Base-by-base conservation (phyloP, 2,888 invertebrate species). In the Neria commutata region DNA sequence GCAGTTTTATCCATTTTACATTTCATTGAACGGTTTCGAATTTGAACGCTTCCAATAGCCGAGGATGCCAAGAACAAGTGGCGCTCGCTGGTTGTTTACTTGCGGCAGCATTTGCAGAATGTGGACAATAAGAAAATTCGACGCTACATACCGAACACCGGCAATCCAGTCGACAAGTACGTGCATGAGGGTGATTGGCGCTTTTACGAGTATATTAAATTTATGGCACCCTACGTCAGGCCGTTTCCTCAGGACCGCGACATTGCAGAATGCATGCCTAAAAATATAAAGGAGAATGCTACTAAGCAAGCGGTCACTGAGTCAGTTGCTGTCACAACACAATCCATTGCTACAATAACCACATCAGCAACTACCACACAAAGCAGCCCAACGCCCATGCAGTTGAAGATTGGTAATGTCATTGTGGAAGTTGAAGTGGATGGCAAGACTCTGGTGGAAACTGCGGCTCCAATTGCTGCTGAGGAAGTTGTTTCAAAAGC, bases 31-130 rank as follows among this genome's bases (percentile, higher is more conserved):
- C 8, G 37, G 4, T 37, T n/a, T n/a, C n/a, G n/a, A 37, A 37
- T 37, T 5, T 37, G 3, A 11, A 37, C n/a, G 8, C 5, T 21
- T 19, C 5, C 49, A 58, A 45, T 29, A 67, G 66, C 62, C 19
- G 62, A 66, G 47, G 61, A 62, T 8, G 66, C 66, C 8, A 64
- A 62, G 54, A 58, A 34, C 1, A 64, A 64, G 42, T 67, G 67
- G 67, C 63, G 64, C 17, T 58, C 59, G 0, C 52, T 67, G n/a
- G 49, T 58, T 16, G 51, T 42, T 34, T 62, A 63, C 33, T 48
- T 67, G 11, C 63, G 64, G 1, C 60, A 63, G 21, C 60, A 63
- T 47, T 42, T 63, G 29, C 51, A 63, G 17, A 59, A 58, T 55
- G 62, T 66, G 1, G 58, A 60, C 3, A 59, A 61, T 23, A 63